phyloP scores from a whole-genome alignment of 2,113 vertebrate genomes.

The Felis catus region F.catus_Fca126_mat1.0 CM031415.1:93100001-93100500 shows the following conservation, averaged over 20 bases:
- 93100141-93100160: neutral
- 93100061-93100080: neutral
- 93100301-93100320: neutral
- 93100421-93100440: neutral
- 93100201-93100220: neutral
- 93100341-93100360: neutral
- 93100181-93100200: neutral
- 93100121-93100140: neutral
- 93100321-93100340: neutral
- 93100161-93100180: neutral
- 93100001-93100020: neutral
- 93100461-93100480: neutral
- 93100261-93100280: neutral
- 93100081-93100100: neutral
- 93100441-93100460: slow-evolving; percentile 21
- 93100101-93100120: neutral
- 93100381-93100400: neutral
- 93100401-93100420: neutral
- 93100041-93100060: neutral
- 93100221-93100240: neutral
- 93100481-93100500: neutral
- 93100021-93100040: neutral
- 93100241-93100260: neutral
- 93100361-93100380: neutral
- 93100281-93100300: neutral